Conservation (phyloP, 30 jellyfish, hydroid and myxozoan genomes). For the Turritopsis rubra region DNA sequence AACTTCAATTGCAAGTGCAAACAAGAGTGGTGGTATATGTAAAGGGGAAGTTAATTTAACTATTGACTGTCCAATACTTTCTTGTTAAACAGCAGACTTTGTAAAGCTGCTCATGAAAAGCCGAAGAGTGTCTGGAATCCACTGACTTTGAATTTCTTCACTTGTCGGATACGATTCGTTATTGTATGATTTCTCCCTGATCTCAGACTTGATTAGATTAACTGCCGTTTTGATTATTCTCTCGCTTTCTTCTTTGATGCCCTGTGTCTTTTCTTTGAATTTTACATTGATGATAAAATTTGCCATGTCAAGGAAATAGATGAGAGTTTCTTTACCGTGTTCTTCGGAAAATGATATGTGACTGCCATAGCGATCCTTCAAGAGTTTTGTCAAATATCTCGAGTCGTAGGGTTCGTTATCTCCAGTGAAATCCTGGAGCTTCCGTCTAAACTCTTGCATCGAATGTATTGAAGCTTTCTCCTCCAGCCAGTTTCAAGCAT, state of each 20-base stretch:
- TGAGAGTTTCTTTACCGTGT: background rate
- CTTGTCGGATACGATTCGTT: slow-evolving; percentile 2
- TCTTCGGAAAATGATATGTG: background rate
- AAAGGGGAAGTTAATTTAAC: background rate
- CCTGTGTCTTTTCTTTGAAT: background rate
- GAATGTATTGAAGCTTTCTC: background rate
- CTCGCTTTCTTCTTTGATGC: slow-evolving; percentile 23
- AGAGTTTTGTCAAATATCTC: background rate
- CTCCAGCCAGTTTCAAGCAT: background rate
- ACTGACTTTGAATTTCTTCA: slow-evolving; percentile 16
- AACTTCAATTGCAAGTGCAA: background rate
- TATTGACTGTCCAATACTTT: background rate
- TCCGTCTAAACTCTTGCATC: background rate
- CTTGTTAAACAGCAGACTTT: background rate
- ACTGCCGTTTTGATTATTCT: slow-evolving; percentile 31
- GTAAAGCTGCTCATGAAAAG: background rate
- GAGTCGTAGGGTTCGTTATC: background rate
- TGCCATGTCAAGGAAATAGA: slow-evolving; percentile 47
- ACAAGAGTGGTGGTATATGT: background rate
- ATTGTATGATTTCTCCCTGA: slow-evolving; percentile 9
- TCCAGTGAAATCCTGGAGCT: background rate
- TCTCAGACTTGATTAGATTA: slow-evolving; percentile 23
- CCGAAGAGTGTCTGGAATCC: slow-evolving; percentile 24
- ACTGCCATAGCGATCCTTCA: background rate
- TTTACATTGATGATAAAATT: slow-evolving; percentile 6